These are phyloP conservation scores for Nyctibius bracteatus DNA, from an alignment of 2,113 vertebrate species.

Conservation along the genomic window DNA sequence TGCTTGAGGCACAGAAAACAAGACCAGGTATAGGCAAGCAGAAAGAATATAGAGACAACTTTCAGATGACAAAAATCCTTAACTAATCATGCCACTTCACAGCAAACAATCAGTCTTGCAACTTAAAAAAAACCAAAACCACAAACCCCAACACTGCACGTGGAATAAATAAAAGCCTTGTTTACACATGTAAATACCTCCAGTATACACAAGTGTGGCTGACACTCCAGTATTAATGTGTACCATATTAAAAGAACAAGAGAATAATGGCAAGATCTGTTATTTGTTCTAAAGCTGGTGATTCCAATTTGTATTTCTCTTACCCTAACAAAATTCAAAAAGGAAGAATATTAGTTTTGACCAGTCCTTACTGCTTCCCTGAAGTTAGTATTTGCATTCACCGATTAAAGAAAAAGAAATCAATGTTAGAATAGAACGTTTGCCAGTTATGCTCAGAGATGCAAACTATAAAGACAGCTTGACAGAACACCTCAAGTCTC, in stretches of 20 bases:
- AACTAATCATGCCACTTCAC: background rate
- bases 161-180: background rate
- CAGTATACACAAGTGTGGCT: background rate
- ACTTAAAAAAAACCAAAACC: background rate
- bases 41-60: background rate
- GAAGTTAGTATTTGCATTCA: background rate
- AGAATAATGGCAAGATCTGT: background rate
- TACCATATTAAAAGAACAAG: rapidly evolving
- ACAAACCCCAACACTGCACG: background rate
- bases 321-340: background rate
- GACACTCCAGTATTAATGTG: rapidly evolving
- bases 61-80: background rate
- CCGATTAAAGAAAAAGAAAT: background rate
- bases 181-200: background rate
- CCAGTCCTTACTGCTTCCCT: background rate
- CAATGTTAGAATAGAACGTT: background rate
- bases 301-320: background rate
- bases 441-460: background rate
- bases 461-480: background rate
- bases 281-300: background rate
- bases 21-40: background rate
- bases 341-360: background rate
- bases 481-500: background rate
- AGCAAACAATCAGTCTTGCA: background rate
- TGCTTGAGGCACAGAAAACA: background rate